Percentiles rank a stretch among this genome's conserved stretches.
Evolutionary conservation across 2,797 vertebrate genomes (phyloP).

Genomic region (Falco rusticolus): DNA sequence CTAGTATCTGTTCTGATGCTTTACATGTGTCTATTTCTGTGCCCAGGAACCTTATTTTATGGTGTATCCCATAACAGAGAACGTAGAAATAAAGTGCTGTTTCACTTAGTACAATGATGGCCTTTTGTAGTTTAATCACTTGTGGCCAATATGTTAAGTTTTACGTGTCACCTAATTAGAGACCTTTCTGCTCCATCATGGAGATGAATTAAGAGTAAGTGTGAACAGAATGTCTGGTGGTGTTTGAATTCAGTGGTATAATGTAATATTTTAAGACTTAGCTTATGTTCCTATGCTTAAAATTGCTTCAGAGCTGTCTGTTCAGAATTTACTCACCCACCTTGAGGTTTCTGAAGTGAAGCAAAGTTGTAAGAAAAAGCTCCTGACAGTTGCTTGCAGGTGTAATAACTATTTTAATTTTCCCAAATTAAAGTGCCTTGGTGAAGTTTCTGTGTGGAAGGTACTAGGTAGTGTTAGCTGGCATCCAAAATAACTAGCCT

Average conservation of each 20-base stretch:
- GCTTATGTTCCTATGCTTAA: too few relatives aligned
- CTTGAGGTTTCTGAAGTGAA: not conserved
- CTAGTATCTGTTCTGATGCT: not conserved
- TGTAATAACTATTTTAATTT: not conserved
- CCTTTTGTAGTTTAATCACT: not conserved
- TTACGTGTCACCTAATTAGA: not conserved
- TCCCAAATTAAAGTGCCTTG: not conserved
- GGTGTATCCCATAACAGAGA: accelerated
- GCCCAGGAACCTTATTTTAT: not conserved
- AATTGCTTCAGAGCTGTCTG: not conserved
- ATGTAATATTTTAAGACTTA: not conserved
- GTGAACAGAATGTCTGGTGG: not conserved
- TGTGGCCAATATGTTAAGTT: not conserved
- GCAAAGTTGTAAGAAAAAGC: not conserved
- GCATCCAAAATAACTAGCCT: not conserved
- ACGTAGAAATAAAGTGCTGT: accelerated
- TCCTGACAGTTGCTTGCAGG: not conserved
- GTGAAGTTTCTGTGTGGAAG: not conserved
- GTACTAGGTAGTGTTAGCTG: not conserved
- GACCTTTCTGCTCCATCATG: not conserved
- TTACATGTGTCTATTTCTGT: not conserved
- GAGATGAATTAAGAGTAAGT: not conserved
- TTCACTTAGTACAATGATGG: not conserved
- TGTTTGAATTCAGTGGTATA: not conserved
- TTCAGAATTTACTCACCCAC: not conserved